phyloP scores from a whole-genome alignment of 2,797 vertebrate genomes.

The Girardinus metallicus region DNA sequence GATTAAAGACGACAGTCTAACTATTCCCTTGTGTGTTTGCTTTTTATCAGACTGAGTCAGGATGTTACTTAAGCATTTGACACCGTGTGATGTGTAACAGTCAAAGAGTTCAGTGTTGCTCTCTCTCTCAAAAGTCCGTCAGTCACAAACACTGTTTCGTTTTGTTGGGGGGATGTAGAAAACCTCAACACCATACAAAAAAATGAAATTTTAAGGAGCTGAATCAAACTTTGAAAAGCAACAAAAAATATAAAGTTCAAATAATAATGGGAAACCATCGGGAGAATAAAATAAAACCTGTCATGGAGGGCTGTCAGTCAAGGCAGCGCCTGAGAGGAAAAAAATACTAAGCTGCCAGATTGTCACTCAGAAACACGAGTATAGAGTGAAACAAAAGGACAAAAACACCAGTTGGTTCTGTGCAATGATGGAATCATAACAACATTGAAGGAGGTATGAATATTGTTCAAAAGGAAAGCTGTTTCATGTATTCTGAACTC shows the following conservation, averaged over 20 bases:
- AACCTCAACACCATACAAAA: slow-evolving; percentile 15
- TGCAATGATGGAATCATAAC: background rate
- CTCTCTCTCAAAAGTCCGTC: slow-evolving; percentile 32
- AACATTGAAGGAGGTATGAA: background rate
- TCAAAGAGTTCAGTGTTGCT: slow-evolving; percentile 31
- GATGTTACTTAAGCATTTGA: slow-evolving; percentile 25
- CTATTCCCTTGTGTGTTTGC: slow-evolving; percentile 35
- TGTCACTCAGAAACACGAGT: background rate
- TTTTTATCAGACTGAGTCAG: slow-evolving; percentile 19
- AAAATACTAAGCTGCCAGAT: slow-evolving; percentile 1
- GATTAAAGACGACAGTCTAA: slow-evolving; percentile 33
- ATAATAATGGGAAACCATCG: slow-evolving; percentile 15
- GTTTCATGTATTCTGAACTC: background rate
- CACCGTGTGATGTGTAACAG: slow-evolving; percentile 6
- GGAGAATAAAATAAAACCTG: slow-evolving; percentile 2
- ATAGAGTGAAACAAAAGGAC: background rate
- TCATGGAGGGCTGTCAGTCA: slow-evolving; percentile 50
- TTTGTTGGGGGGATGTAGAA: slow-evolving; percentile 19
- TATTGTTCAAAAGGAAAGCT: background rate
- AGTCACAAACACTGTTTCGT: slow-evolving; percentile 30
- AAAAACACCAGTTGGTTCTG: slow-evolving; percentile 3
- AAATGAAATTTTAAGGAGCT: slow-evolving; percentile 15
- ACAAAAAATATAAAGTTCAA: slow-evolving; percentile 47
- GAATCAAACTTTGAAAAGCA: slow-evolving; percentile 47
- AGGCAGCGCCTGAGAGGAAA: slow-evolving; percentile 14